Evolutionary conservation across 37 sponge, comb jelly and placozoan genomes (phyloP), one percentile per base, ranked within the genome.

Genomic region (Eunapius fragilis): DNA sequence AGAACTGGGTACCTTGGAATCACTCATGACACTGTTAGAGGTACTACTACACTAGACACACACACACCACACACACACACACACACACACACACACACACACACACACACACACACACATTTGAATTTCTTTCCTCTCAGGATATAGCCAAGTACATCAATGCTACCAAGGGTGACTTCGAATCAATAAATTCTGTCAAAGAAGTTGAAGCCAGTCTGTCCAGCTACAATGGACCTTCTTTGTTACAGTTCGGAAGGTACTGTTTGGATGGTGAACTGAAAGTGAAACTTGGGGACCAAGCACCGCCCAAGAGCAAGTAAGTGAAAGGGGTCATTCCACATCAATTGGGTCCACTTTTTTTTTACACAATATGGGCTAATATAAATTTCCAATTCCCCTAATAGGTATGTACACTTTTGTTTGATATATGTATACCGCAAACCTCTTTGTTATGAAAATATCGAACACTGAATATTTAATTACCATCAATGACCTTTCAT

Each of bases 81-180:
- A 75, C 85, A 26, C 27, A 6, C 33, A 81, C 70, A 81, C 82
- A 81, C 10, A 81, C 71, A n/a, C 9, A 70, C 50, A 82, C 25
- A 23, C 27, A 71, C 71, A 82, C 74, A 82, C 47, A 45, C 47
- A 68, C 35, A 69, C 30, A 81, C 68, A 25, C 19, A 30, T 13
- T 11, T 25, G 26, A 35, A 37, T 27, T 33, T 27, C 72, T 19
- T 26, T 28, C 49, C 22, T 70, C 67, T 37, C 68, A 95, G 92
- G 95, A 95, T 81, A 81, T 95, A 17, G 90, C 92, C n/a, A 89
- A 87, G 41, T 92, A 92, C 78, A 86, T 95, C 67, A 95, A 95
- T 74, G 72, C 82, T 13, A 77, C 91, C 9, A 95, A 95, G 67
- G 76, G 90, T 47, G 92, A 95, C 67, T 89, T 48, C 72, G 96